Conservation (phyloP, 2,797 vertebrate species). For the Micropoecilia bifurca region DNA sequence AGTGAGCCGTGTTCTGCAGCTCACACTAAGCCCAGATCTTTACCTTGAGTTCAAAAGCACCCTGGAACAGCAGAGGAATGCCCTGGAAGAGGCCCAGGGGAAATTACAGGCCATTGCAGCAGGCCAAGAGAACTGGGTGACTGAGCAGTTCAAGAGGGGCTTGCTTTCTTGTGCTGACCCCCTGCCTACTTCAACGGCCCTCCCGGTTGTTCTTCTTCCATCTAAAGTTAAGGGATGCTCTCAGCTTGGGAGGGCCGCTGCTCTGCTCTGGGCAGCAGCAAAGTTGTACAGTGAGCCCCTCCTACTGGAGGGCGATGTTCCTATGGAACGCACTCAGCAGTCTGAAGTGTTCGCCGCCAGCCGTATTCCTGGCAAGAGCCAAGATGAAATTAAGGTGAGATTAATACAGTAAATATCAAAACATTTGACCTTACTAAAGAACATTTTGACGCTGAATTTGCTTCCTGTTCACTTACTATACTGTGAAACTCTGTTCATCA, state of each 20-base stretch:
- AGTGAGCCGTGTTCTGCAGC: constrained; percentile 81
- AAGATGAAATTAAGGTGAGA: constrained; percentile 82
- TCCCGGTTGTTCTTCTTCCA: constrained; percentile 78
- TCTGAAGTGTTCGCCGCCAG: constrained; percentile 81
- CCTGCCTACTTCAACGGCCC: constrained; percentile 78
- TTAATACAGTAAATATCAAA: neutral
- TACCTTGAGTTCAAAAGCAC: constrained; percentile 74
- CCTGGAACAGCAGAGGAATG: constrained; percentile 70
- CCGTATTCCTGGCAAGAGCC: constrained; percentile 75
- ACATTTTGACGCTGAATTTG: neutral
- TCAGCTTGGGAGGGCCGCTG: constrained; percentile 75
- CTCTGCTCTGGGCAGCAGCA: constrained; percentile 82
- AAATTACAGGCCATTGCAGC: constrained; percentile 42
- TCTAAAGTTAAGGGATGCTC: constrained; percentile 55
- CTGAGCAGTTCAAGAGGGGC: constrained; percentile 79
- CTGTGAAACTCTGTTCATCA: constrained; percentile 26
- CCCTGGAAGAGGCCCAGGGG: constrained; percentile 70
- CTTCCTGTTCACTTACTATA: neutral
- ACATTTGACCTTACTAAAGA: neutral
- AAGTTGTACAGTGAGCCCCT: constrained; percentile 79
- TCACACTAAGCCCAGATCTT: constrained; percentile 76
- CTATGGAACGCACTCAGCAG: constrained; percentile 82
- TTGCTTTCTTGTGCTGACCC: constrained; percentile 77
- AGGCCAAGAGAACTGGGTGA: constrained; percentile 83
- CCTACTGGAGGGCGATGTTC: constrained; percentile 73